Conservation (phyloP, 2,888 invertebrate species). For the Ypsolopha scabrella region DNA sequence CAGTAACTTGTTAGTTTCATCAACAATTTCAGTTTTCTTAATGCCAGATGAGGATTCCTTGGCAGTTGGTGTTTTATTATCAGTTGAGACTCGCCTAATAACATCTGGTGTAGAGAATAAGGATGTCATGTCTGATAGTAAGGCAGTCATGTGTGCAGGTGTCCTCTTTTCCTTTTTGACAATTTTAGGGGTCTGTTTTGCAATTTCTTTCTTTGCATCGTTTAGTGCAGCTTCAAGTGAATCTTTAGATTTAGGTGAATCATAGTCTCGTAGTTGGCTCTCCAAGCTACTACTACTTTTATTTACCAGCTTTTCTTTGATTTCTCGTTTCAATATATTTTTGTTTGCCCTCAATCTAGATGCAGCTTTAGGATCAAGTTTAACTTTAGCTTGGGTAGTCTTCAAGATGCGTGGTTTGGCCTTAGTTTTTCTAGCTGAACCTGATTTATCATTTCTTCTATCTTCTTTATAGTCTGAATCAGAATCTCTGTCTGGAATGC, state of each 20-base stretch:
- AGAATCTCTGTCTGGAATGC: constrained; percentile 71
- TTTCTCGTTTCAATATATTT: constrained; percentile 35
- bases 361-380: constrained; percentile 37
- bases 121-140: constrained; percentile 74
- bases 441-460: constrained; percentile 35
- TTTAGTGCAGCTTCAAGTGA: constrained; percentile 13
- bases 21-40: constrained; percentile 25
- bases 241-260: constrained; percentile 19
- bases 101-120: constrained; percentile 85
- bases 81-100: constrained; percentile 75
- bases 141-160: constrained; percentile 68
- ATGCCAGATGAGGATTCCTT: constrained; percentile 41
- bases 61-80: constrained; percentile 52
- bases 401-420: constrained; percentile 54
- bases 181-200: constrained; percentile 50
- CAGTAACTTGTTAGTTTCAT: constrained; percentile 14
- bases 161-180: constrained; percentile 69
- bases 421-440: constrained; percentile 37
- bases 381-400: constrained; percentile 28
- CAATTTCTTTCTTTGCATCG: constrained; percentile 43
- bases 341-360: constrained; percentile 39
- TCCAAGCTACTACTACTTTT: constrained; percentile 24
- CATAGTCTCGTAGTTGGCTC: constrained; percentile 16
- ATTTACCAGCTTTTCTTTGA: constrained; percentile 42
- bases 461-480: constrained; percentile 71